A percentile compares a stretch with the other conserved stretches of the same genome.
These are phyloP conservation scores for Australoheros scitulus DNA, from an alignment of 2,113 vertebrate genomes.

Conservation along the genomic window DNA sequence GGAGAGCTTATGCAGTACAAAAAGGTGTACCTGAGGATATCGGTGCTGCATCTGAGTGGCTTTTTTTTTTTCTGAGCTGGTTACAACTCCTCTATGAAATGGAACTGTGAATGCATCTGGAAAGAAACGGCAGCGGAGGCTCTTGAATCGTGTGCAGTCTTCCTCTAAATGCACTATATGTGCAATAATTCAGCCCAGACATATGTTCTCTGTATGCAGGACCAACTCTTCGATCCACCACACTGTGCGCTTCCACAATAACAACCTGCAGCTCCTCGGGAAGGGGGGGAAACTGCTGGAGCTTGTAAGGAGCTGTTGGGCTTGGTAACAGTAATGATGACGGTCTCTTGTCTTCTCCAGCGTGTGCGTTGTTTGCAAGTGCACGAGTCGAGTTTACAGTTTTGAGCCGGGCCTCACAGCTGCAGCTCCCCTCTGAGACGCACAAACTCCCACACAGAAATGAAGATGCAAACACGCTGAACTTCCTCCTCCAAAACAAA, in stretches of 20 bases:
- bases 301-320: neutral
- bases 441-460: slow-evolving; percentile 37
- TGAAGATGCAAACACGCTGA: slow-evolving; percentile 14
- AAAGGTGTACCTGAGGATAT: neutral
- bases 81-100: neutral
- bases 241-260: no score
- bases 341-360: neutral
- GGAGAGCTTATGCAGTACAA: neutral
- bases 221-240: no score
- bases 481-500: slow-evolving; percentile 34
- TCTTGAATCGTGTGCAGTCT: neutral
- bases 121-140: neutral
- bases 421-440: slow-evolving; percentile 54
- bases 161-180: neutral
- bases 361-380: neutral
- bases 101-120: neutral
- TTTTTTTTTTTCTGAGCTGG: neutral
- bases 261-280: no score
- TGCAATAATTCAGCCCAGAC: neutral
- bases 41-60: neutral
- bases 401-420: slow-evolving; percentile 45
- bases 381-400: neutral
- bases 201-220: neutral
- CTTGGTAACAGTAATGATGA: slow-evolving; percentile 29
- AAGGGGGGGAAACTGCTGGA: neutral